Conservation (phyloP, 2,888 invertebrate species). For the Cryptus viduatorius region DNA sequence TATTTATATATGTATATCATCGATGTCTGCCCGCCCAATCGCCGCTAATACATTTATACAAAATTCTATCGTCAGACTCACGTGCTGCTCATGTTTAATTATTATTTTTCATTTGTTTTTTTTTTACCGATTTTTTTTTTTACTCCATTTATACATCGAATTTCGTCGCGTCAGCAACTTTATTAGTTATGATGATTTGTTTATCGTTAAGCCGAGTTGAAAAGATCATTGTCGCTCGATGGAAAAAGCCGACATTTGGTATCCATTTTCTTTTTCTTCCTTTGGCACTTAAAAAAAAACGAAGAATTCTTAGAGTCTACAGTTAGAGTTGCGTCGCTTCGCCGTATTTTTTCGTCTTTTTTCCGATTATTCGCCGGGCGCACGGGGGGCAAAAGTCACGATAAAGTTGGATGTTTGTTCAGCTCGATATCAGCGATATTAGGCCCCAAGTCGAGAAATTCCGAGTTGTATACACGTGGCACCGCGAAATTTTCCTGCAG, state of each 20-base stretch:
- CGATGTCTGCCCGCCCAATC: constrained; percentile 63
- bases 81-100: constrained; percentile 40
- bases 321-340: constrained; percentile 43
- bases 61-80: constrained; percentile 65
- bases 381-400: background rate
- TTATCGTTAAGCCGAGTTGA: constrained; percentile 17
- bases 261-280: constrained; percentile 12
- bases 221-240: constrained; percentile 31
- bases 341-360: constrained; percentile 6
- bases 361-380: background rate
- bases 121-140: constrained; percentile 24
- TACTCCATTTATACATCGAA: constrained; percentile 40
- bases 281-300: constrained; percentile 57
- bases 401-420: background rate
- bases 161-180: constrained; percentile 10
- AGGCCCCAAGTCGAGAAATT: constrained; percentile 39
- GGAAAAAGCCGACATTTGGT: background rate
- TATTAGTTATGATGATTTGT: background rate
- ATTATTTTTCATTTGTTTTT: background rate
- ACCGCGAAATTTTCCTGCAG: background rate
- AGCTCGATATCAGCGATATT: constrained; percentile 21
- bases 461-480: background rate
- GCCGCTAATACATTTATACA: constrained; percentile 78
- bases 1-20: constrained; percentile 67
- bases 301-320: constrained; percentile 49